phyloP scores from a whole-genome alignment of 2,888 invertebrate genomes.

The Cerceris ruficornis region DNA sequence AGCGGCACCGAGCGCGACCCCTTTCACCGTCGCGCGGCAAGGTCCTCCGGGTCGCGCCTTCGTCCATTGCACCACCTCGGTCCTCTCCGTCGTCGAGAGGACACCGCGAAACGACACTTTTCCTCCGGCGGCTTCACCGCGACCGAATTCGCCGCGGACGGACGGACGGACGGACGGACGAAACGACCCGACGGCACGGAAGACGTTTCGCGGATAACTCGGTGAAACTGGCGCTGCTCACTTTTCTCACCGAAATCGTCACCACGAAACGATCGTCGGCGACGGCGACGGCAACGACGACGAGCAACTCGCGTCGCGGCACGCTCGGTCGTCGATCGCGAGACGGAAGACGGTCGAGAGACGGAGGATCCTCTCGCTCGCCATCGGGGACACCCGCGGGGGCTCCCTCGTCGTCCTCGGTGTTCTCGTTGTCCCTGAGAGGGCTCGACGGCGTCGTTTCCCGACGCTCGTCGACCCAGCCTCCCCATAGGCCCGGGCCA shows the following conservation, averaged over 20 bases:
- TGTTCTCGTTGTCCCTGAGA: background rate
- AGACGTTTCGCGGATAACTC: background rate
- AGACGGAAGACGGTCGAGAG: background rate
- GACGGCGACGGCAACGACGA: slow-evolving; percentile 4
- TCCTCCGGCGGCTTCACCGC: no score
- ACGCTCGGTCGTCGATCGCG: background rate
- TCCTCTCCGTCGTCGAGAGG: no score
- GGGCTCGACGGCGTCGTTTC: no score
- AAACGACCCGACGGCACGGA: slow-evolving; percentile 41
- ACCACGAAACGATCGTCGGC: background rate
- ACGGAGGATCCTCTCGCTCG: background rate
- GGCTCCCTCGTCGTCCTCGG: background rate
- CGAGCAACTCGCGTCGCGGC: slow-evolving; percentile 4
- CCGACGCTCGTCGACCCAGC: slow-evolving; percentile 45
- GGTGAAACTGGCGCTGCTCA: background rate
- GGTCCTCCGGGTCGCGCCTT: no score
- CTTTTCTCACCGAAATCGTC: background rate
- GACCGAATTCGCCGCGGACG: background rate
- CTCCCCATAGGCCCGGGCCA: slow-evolving; percentile 73
- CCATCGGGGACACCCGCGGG: no score
- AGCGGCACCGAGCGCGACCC: no score
- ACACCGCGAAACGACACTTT: no score
- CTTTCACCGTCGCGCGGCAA: no score
- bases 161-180: slow-evolving; percentile 13
- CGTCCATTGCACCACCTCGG: no score